Evolutionary conservation across 2,888 invertebrate genomes (phyloP).

Genomic region (Drosophila percnosoma): DNA sequence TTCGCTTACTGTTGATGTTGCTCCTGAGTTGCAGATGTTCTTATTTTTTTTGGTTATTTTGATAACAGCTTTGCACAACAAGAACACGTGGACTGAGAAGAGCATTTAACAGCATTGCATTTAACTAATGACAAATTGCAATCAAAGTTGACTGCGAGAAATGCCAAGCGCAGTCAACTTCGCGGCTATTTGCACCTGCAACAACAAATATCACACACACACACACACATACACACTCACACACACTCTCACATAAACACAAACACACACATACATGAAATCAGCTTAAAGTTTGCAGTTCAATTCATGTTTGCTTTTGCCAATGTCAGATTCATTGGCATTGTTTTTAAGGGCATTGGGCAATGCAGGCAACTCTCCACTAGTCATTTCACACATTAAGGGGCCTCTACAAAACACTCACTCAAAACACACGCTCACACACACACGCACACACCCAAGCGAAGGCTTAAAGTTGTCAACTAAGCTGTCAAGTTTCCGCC

Average conservation of each 20-base stretch:
- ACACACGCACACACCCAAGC: slow-evolving; percentile 8
- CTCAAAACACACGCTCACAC: slow-evolving; percentile 21
- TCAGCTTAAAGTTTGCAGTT: background rate
- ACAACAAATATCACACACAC: background rate
- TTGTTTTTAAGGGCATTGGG: slow-evolving; percentile 8
- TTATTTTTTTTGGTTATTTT: background rate
- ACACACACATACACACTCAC: too few species aligned
- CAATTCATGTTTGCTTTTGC: slow-evolving; percentile 1
- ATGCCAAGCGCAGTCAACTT: slow-evolving; percentile 42
- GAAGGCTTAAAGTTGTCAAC: slow-evolving; percentile 53
- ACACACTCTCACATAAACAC: too few species aligned
- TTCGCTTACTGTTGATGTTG: slow-evolving; percentile 51
- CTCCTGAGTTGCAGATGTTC: background rate
- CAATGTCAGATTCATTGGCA: slow-evolving; percentile 28
- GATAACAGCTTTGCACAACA: slow-evolving; percentile 9
- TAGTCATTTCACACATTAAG: slow-evolving; percentile 30
- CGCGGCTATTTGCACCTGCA: slow-evolving; percentile 1
- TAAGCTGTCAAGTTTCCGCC: slow-evolving; percentile 51
- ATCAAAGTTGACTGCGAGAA: slow-evolving; percentile 54
- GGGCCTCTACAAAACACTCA: background rate
- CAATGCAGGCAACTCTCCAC: slow-evolving; percentile 23
- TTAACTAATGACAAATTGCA: slow-evolving; percentile 60
- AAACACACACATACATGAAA: background rate
- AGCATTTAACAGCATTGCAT: slow-evolving; percentile 21
- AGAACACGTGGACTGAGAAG: slow-evolving; percentile 6